Base-by-base conservation (phyloP, 1,140 invertebrate species). In the Rhopalosiphum padi region DNA sequence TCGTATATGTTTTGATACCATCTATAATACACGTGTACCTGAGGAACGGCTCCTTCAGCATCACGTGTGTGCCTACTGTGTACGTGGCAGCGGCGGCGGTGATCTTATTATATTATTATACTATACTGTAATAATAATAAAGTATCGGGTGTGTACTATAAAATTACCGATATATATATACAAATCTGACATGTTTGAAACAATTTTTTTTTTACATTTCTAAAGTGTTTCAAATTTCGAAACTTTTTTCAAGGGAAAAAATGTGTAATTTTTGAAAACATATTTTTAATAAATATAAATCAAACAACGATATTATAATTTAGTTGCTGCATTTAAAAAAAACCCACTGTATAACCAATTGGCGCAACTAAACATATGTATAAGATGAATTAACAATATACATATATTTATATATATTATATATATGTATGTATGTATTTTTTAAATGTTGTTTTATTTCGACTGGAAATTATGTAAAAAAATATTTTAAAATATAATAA, bases 1-100 rank as follows among this genome's bases (percentile, higher is more conserved):
- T 91, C 90, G 41, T 91, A 43, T 92, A 82, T 83, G 91, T 92
- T 92, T 92, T 83, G 91, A 92, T 92, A 92, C 60, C 77, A 92
- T 92, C 91, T 92, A 82, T n/a, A 77, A 77, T 35, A 77, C 30
- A 30, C 15, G 53, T 53, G n/a, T 30, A 18, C 21, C 77, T 35
- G 41, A 43, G 30, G 25, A 41, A 43, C 35, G 60, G 60, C 53
- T 77, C 55, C 22, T 25, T 30, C 41, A 60, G 35, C 85, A n/a
- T 86, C 85, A 43, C 85, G 83, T 83, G 83, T 51, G 15, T 51
- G 2, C 15, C 48, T 51, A 51, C 48, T 51, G 48, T 85, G 60
- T 85, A 85, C 25, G 83, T 43, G 60, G 30, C 30, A 60, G 55
- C 25, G 55, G 37, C 83, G 41, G 9, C 68, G 68, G 68, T 46